These are phyloP conservation scores for Caerostris extrusa DNA, from an alignment of 1,140 invertebrate genomes.

Conservation along the genomic window DNA sequence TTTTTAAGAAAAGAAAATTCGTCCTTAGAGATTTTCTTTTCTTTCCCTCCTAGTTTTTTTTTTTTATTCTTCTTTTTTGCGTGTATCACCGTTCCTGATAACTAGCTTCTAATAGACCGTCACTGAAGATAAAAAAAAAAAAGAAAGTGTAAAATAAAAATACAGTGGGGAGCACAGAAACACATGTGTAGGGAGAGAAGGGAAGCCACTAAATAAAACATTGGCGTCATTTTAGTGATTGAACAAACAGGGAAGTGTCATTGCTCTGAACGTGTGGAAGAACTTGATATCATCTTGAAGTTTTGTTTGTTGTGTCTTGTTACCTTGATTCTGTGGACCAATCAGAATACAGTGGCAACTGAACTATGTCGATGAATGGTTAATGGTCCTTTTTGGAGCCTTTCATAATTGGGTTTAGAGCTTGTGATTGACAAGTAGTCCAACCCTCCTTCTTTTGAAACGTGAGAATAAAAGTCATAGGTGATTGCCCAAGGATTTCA, in stretches of 20 bases:
- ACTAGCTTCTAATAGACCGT: conserved; percentile 42
- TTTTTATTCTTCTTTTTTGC: not conserved
- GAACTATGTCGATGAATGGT: conserved; percentile 67
- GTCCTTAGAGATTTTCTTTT: not conserved
- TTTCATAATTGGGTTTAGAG: conserved; percentile 65
- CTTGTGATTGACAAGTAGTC: conserved; percentile 60
- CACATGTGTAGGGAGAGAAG: not conserved
- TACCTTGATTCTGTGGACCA: conserved; percentile 45
- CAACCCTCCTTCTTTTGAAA: conserved; percentile 44
- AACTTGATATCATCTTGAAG: conserved; percentile 61
- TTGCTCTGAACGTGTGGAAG: conserved; percentile 43
- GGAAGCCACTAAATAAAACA: conserved; percentile 43
- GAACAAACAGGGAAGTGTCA: conserved; percentile 64
- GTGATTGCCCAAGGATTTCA: conserved; percentile 57
- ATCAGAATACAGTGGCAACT: conserved; percentile 23
- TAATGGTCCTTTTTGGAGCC: conserved; percentile 57
- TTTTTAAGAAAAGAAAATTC: conserved; percentile 58
- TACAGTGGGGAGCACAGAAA: too few relatives aligned
- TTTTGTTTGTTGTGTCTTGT: conserved; percentile 32
- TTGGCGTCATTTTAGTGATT: conserved; percentile 59
- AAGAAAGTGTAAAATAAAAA: not conserved
- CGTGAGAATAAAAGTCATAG: conserved; percentile 55
- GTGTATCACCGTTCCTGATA: conserved; percentile 13
- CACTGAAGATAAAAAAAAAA: not conserved
- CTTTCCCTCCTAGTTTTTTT: not conserved